Evolutionary conservation across 2,888 invertebrate species (phyloP).

Genomic region (Thymelicus lineola): DNA sequence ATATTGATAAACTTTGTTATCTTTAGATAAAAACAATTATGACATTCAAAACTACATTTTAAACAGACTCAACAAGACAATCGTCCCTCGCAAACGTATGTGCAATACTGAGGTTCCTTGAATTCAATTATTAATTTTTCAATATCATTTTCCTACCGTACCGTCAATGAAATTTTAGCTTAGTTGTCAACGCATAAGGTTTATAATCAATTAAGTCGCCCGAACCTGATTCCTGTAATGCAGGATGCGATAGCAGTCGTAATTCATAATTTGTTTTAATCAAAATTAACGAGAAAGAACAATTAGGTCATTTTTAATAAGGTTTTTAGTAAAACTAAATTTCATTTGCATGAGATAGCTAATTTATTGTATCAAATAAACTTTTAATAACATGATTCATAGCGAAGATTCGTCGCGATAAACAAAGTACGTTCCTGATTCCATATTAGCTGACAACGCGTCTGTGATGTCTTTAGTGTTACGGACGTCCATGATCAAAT

Average conservation of each 20-base stretch:
- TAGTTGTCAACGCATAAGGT: slow-evolving; percentile 34
- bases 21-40: slow-evolving; percentile 10
- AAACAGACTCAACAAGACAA: slow-evolving; percentile 2
- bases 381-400: too few species aligned
- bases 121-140: slow-evolving; percentile 11
- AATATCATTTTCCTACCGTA: slow-evolving; percentile 13
- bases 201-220: slow-evolving; percentile 4
- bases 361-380: too few species aligned
- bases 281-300: slow-evolving; percentile 49
- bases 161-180: slow-evolving; percentile 15
- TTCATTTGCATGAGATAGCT: too few species aligned
- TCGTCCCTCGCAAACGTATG: not conserved
- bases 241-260: slow-evolving; percentile 59
- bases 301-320: slow-evolving; percentile 49
- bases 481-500: too few species aligned
- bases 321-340: not conserved
- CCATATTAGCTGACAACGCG: too few species aligned
- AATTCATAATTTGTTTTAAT: slow-evolving; percentile 50
- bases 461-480: too few species aligned
- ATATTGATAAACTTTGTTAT: not conserved
- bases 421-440: too few species aligned
- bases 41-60: not conserved
- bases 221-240: slow-evolving; percentile 15
- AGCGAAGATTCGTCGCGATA: too few species aligned
- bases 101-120: slow-evolving; percentile 3